Evolutionary conservation across 2,113 vertebrate genomes (phyloP), one percentile per base, ranked within the genome.

Genomic region (Nettapus auritus): DNA sequence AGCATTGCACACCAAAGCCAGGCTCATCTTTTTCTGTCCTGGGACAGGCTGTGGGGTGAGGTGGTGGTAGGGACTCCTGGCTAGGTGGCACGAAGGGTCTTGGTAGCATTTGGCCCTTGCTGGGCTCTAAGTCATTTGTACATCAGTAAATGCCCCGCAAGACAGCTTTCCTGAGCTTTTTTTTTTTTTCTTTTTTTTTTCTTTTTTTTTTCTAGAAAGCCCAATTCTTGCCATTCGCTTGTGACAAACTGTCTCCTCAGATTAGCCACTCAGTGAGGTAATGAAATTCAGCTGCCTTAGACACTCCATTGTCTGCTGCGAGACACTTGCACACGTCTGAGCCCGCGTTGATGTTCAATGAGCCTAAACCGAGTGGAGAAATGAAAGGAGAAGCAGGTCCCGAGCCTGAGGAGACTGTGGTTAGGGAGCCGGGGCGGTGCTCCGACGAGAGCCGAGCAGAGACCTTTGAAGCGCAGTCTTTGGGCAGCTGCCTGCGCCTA

Each of bases 401-500:
- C 1, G 0, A 82, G 36, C 57, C 44, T 34, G 20, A 71, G 80
- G 81, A 89, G 84, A 6, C 44, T 86, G 67, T 56, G 77, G 59
- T 57, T 57, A 15, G 53, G 70, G 86, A 76, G 50, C 36, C 0
- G 1, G 86, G 77, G 48, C 71, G 84, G 57, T 92, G 84, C 44
- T 64, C n/a, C 0, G 1, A 44, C 14, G 29, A 1, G 15, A 89
- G 63, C 44, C 0, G 1, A 76, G 82, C 57, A 89, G 67, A 75
- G 40, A 76, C 75, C 82, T 95, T 89, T 92, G 95, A 96, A 88
- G 79, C 88, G 44, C 60, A 60, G 71, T 25, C 62, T 29, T 63
- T 71, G 77, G 74, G 89, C 84, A 74, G 75, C 40, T 88, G 84
- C 78, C 75, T 90, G 23, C 33, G 60, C 92, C 91, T 79, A 96